Conservation (phyloP, 2,888 invertebrate species). For the Leucophenga maculata region DNA sequence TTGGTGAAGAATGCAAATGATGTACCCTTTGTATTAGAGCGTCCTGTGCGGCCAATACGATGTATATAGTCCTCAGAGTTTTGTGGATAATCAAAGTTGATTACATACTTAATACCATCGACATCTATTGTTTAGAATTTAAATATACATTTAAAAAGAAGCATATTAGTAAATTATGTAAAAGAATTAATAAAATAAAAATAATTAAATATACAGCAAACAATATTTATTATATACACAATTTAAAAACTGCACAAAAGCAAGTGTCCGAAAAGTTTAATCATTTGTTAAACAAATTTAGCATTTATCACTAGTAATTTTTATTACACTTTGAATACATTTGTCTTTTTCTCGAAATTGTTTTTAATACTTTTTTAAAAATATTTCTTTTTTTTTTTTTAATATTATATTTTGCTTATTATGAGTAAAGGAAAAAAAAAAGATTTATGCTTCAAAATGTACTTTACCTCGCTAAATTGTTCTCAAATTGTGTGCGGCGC, state of each 20-base stretch:
- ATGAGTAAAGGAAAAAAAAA: constrained; percentile 46
- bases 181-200: constrained; percentile 29
- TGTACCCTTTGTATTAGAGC: constrained; percentile 89
- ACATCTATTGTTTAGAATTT: constrained; percentile 80
- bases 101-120: constrained; percentile 95
- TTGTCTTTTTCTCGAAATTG: constrained; percentile 55
- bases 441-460: constrained; percentile 63
- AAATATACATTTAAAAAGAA: constrained; percentile 14
- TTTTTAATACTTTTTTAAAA: constrained; percentile 41
- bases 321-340: constrained; percentile 65
- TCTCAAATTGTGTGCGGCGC: constrained; percentile 59
- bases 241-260: constrained; percentile 35
- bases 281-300: constrained; percentile 24
- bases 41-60: constrained; percentile 93
- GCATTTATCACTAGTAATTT: constrained; percentile 55
- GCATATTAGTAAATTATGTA: constrained; percentile 5
- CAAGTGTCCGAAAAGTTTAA: neutral
- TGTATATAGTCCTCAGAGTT: constrained; percentile 97
- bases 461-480: constrained; percentile 65
- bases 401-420: constrained; percentile 31
- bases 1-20: constrained; percentile 97
- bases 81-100: constrained; percentile 96
- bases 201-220: constrained; percentile 39
- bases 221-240: constrained; percentile 6
- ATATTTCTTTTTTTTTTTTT: constrained; percentile 38